A percentile compares a stretch with the other conserved stretches of the same genome.
Conservation (phyloP, 2,113 vertebrate species). For the Miniopterus natalensis region DNA sequence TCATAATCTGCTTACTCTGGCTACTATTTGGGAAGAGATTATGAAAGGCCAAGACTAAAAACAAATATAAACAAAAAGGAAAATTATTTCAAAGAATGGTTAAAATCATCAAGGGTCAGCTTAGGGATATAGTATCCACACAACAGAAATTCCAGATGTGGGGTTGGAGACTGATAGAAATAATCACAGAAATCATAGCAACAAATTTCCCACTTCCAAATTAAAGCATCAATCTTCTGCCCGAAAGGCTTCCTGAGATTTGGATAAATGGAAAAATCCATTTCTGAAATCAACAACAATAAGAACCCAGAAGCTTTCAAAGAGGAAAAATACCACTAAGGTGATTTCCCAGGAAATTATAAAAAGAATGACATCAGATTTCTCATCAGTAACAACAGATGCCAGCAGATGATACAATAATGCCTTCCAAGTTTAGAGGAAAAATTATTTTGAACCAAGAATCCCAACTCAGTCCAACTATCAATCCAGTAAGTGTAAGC, state of each 20-base stretch:
- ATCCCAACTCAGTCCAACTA: background rate
- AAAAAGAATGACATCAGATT: background rate
- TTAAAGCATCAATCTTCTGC: background rate
- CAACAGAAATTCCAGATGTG: background rate
- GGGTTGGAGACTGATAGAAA: background rate
- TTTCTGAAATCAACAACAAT: background rate
- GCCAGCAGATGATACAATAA: background rate
- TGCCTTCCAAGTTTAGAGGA: background rate
- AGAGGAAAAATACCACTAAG: background rate
- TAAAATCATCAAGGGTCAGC: background rate
- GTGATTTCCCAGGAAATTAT: conserved; percentile 38
- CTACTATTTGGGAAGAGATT: background rate
- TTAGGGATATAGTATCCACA: background rate
- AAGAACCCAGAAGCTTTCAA: background rate
- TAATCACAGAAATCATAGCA: background rate
- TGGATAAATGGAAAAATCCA: background rate
- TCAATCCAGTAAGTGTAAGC: background rate
- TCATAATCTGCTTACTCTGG: background rate
- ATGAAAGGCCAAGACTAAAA: conserved; percentile 17
- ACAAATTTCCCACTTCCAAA: background rate
- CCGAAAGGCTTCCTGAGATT: background rate
- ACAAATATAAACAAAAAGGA: background rate
- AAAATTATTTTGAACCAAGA: conserved; percentile 43
- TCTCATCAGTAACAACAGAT: background rate
- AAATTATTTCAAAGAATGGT: conserved; percentile 43